Percentiles rank a stretch among this genome's conserved stretches.
Evolutionary conservation across 2,888 invertebrate genomes (phyloP).

Genomic region (Drosophila anomelani): DNA sequence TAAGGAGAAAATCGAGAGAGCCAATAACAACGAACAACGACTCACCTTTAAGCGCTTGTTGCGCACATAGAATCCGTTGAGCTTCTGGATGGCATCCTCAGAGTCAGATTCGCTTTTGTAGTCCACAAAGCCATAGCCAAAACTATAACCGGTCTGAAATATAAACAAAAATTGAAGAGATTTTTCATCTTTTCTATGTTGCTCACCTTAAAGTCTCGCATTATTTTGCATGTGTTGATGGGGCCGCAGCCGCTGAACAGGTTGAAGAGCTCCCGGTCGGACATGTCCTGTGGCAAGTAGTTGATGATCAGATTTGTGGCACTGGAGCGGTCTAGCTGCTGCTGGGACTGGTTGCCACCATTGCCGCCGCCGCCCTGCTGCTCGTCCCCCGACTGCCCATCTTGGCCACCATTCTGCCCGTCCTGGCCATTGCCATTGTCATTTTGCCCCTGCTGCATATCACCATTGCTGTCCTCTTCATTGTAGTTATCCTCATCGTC

Average conservation of each 20-base stretch:
- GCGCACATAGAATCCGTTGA: constrained; percentile 95
- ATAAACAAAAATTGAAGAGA: background rate
- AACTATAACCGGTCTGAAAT: constrained; percentile 94
- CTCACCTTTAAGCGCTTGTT: constrained; percentile 95
- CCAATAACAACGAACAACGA: background rate
- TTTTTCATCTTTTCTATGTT: background rate
- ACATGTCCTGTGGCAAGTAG: constrained; percentile 97
- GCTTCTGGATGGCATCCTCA: constrained; percentile 91
- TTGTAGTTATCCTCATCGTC: constrained; percentile 34
- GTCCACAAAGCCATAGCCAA: constrained; percentile 98
- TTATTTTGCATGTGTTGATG: constrained; percentile 95
- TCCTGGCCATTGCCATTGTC: constrained; percentile 8
- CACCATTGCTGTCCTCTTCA: constrained; percentile 28
- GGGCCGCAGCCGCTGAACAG: constrained; percentile 95
- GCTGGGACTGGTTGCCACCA: constrained; percentile 39
- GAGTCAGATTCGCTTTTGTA: constrained; percentile 94
- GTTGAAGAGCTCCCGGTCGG: constrained; percentile 94
- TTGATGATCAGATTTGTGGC: constrained; percentile 96
- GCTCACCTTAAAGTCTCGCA: constrained; percentile 94
- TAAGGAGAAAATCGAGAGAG: background rate
- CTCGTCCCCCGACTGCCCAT: constrained; percentile 36
- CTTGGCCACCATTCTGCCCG: constrained; percentile 18
- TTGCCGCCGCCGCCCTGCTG: constrained; percentile 39
- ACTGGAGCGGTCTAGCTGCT: constrained; percentile 60
- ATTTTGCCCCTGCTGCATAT: constrained; percentile 20